Base-by-base conservation (phyloP, 2,797 vertebrate genomes). In the Melanogrammus aeglefinus region DNA sequence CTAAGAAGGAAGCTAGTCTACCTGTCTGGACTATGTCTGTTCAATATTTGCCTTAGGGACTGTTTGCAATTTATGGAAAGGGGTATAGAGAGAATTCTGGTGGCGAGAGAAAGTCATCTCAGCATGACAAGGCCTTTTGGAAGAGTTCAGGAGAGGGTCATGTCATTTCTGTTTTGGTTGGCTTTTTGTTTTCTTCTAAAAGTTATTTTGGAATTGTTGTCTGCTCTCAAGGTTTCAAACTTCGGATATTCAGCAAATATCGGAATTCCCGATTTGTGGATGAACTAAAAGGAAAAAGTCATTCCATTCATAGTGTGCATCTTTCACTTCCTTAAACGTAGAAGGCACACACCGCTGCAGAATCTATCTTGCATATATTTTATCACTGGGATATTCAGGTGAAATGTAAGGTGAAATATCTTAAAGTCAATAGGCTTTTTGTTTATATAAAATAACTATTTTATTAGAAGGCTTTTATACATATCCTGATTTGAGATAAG, bases 1-100 rank as follows among this genome's bases (percentile, higher is more conserved):
- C 90, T 88, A 91, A 92, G 86, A 88, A 88, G 85, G 86, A 80
- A 90, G 87, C 90, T 90, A 84, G 91, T 90, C 88, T 91, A 88
- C 89, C 90, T 92, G 92, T 91, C 93, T 91, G 88, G 91, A 92
- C 83, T 89, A 83, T 91, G 88, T 90, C 91, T 88, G 89, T 89
- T 93, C 93, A 93, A 94, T 94, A 93, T 95, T 94, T 94, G 88
- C 84, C 84, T 90, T 85, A 77, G 88, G 86, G 87, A 88, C 84
- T 86, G 89, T 90, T 88, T 85, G 81, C 83, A 77, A 88, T 92
- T 87, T 85, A 88, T 70, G 88, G 84, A 90, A 91, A 90, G 91
- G 85, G 85, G 81, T 79, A 79, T 88, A 88, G 86, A 90, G 90
- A 89, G 85, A 82, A 86, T 89, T 90, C 38, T 83, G 63, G 70